Percentiles rank a stretch among this genome's conserved stretches.
phyloP scores from a whole-genome alignment of 2,797 vertebrate species.

The Phrynocephalus guinanensis region DNA sequence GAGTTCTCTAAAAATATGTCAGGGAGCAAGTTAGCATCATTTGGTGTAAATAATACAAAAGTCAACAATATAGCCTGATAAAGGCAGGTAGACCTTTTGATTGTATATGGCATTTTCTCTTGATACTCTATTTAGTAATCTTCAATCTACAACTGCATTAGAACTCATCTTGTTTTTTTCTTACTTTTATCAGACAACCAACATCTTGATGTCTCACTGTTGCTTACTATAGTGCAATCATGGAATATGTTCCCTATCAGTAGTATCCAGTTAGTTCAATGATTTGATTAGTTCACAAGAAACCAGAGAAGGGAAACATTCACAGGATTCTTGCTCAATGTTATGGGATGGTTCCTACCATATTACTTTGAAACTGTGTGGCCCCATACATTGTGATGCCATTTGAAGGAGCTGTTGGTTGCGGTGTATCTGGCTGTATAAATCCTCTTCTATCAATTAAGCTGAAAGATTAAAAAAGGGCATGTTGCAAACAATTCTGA shows the following conservation, averaged over 20 bases:
- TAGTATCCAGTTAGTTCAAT: slow-evolving; percentile 61
- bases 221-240: slow-evolving; percentile 54
- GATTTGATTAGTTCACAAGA: slow-evolving; percentile 69
- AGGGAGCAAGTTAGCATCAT: slow-evolving; percentile 44
- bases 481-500: slow-evolving; percentile 23
- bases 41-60: slow-evolving; percentile 43
- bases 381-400: slow-evolving; percentile 94
- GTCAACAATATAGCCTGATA: slow-evolving; percentile 60
- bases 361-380: slow-evolving; percentile 95
- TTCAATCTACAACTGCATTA: neutral
- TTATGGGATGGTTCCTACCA: slow-evolving; percentile 85
- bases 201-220: slow-evolving; percentile 41
- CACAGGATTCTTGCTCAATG: slow-evolving; percentile 63
- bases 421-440: slow-evolving; percentile 86
- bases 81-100: slow-evolving; percentile 47
- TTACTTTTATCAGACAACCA: slow-evolving; percentile 27
- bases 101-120: slow-evolving; percentile 48
- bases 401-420: slow-evolving; percentile 88
- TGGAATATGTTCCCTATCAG: slow-evolving; percentile 56
- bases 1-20: slow-evolving; percentile 41
- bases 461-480: slow-evolving; percentile 72
- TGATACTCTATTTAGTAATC: slow-evolving; percentile 39
- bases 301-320: slow-evolving; percentile 67
- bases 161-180: slow-evolving; percentile 28
- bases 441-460: slow-evolving; percentile 95